Conservation (phyloP, 2,113 vertebrate genomes). For the Leiothrix lutea region DNA sequence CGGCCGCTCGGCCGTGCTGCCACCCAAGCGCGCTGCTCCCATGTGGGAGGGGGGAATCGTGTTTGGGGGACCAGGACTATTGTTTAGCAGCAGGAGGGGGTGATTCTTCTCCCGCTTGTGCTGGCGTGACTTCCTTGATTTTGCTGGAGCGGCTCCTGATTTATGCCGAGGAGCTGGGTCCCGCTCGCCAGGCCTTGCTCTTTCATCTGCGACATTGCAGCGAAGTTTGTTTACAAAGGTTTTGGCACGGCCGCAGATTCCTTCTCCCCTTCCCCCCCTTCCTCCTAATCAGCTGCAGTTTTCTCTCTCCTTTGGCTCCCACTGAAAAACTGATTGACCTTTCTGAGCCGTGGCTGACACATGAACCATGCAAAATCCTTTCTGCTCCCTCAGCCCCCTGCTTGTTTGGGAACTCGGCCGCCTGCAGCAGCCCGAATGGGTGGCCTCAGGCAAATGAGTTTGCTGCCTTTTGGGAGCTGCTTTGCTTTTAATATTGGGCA, state of each 20-base stretch:
- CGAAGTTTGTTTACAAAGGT: conserved; percentile 47
- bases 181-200: background rate
- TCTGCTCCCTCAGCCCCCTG: background rate
- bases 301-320: background rate
- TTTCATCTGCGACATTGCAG: conserved; percentile 32
- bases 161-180: background rate
- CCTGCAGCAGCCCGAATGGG: background rate
- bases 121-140: background rate
- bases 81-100: background rate
- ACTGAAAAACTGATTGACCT: conserved; percentile 58
- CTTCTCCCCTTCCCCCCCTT: background rate
- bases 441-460: background rate
- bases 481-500: background rate
- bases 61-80: background rate
- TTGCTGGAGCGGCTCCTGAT: background rate
- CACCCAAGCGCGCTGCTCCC: background rate
- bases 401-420: background rate
- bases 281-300: background rate
- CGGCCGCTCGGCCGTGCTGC: fast-evolving
- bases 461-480: background rate
- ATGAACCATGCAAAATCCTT: conserved; percentile 54
- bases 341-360: conserved; percentile 36
- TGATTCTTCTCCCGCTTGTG: background rate
- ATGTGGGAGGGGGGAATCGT: background rate
- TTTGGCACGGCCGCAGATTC: background rate